Evolutionary conservation across 2,113 vertebrate species (phyloP).

Genomic region (Epinephelus lanceolatus): DNA sequence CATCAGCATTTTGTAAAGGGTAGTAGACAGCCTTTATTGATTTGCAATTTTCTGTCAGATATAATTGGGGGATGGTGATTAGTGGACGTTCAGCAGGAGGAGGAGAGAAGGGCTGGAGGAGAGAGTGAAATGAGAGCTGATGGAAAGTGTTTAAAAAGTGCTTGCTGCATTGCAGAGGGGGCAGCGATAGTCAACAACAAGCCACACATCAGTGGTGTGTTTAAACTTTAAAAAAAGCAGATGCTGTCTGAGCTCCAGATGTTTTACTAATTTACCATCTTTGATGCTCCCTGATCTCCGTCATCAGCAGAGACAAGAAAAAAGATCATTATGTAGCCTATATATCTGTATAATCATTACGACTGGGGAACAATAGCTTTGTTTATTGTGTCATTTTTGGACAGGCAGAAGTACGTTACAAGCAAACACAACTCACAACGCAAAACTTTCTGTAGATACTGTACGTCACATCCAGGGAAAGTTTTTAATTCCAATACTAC

Average conservation of each 20-base stretch:
- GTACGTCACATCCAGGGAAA: slow-evolving; percentile 7
- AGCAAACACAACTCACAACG: neutral
- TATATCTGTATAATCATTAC: slow-evolving; percentile 45
- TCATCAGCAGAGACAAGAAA: neutral
- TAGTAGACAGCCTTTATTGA: slow-evolving; percentile 40
- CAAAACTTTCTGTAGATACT: slow-evolving; percentile 7
- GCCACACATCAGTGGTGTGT: neutral
- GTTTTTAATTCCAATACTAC: neutral
- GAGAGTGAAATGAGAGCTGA: slow-evolving; percentile 4
- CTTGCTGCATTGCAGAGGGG: slow-evolving; percentile 37
- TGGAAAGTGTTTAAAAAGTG: neutral
- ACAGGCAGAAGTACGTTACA: slow-evolving; percentile 17
- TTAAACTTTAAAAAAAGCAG: slow-evolving; percentile 11
- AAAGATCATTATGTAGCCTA: slow-evolving; percentile 20
- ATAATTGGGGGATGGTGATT: slow-evolving; percentile 28
- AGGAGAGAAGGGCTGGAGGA: neutral
- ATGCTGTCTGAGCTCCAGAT: neutral
- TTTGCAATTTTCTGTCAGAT: slow-evolving; percentile 48
- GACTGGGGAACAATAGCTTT: slow-evolving; percentile 17
- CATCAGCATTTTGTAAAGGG: slow-evolving; percentile 28
- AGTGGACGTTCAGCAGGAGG: slow-evolving; percentile 1
- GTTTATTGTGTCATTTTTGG: slow-evolving; percentile 21
- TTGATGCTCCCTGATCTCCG: neutral
- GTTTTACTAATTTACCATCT: neutral
- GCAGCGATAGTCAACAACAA: neutral